Evolutionary conservation across 2,113 vertebrate species (phyloP).

Genomic region (Pollachius pollachius): DNA sequence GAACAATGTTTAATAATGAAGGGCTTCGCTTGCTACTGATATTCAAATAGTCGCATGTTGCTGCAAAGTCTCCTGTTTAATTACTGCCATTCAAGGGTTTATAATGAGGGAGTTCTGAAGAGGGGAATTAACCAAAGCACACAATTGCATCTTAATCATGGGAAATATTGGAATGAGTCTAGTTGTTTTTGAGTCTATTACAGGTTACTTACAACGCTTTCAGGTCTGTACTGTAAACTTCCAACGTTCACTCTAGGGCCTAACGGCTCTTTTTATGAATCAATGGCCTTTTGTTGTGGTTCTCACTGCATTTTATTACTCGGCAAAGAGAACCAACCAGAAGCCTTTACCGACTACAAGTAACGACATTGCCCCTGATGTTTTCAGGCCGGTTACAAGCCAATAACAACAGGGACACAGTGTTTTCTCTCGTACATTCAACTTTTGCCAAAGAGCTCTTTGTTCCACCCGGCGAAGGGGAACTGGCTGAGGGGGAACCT

Average conservation of each 20-base stretch:
- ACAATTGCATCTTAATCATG: constrained; percentile 49
- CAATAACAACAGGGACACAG: constrained; percentile 52
- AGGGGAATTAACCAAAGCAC: constrained; percentile 61
- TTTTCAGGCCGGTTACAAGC: constrained; percentile 49
- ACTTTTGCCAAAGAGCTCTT: constrained; percentile 54
- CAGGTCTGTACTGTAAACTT: constrained; percentile 31
- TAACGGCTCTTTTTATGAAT: constrained; percentile 6
- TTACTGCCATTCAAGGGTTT: constrained; percentile 59
- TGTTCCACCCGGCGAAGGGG: constrained; percentile 45
- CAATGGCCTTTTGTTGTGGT: constrained; percentile 28
- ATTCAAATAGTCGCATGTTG: constrained; percentile 66
- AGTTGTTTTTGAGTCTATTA: constrained; percentile 16
- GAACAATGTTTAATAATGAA: constrained; percentile 64
- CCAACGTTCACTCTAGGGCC: constrained; percentile 1
- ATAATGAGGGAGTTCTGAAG: constrained; percentile 68
- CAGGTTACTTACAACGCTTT: constrained; percentile 42
- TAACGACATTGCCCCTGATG: constrained; percentile 47
- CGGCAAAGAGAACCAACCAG: not conserved
- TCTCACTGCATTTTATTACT: constrained; percentile 21
- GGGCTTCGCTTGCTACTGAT: constrained; percentile 65
- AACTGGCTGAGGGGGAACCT: constrained; percentile 50
- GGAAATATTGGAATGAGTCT: constrained; percentile 46
- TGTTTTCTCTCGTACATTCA: constrained; percentile 35
- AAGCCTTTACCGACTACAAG: constrained; percentile 48
- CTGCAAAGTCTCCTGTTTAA: constrained; percentile 64